These are phyloP conservation scores for Lapara coniferarum DNA, from an alignment of 2,888 invertebrate species.

Conservation along the genomic window DNA sequence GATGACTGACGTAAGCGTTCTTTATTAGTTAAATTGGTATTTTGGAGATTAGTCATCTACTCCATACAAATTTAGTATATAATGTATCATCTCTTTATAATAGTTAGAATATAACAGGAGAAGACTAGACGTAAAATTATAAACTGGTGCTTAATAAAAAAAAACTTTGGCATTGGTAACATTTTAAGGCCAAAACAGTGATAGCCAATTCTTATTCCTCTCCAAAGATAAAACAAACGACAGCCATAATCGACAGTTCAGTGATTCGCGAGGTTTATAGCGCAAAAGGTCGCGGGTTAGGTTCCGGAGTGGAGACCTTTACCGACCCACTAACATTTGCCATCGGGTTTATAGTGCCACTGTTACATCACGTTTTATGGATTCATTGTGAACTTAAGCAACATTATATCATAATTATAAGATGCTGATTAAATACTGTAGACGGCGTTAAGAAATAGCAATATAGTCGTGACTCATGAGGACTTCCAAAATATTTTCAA, in stretches of 20 bases:
- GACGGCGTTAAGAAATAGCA: no score
- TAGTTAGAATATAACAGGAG: no score
- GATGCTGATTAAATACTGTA: neutral
- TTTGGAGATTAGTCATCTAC: no score
- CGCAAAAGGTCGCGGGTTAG: conserved; percentile 16
- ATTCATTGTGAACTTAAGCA: neutral
- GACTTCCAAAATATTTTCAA: no score
- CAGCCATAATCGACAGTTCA: neutral
- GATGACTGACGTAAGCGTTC: no score
- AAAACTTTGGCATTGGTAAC: no score
- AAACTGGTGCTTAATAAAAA: no score
- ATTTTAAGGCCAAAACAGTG: neutral
- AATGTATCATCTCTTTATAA: no score
- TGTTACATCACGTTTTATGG: conserved; percentile 11
- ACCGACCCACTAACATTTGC: conserved; percentile 21
- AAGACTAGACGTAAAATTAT: no score
- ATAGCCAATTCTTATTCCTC: neutral
- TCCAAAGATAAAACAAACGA: conserved; percentile 9
- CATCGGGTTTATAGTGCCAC: conserved; percentile 6
- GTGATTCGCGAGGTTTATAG: conserved; percentile 19
- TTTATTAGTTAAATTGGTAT: no score
- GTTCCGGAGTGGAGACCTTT: conserved; percentile 23
- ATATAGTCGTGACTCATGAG: no score
- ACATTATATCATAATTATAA: neutral
- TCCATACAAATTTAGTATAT: no score